These are phyloP conservation scores for Cerastoderma edule DNA, from an alignment of 2,888 invertebrate genomes.

Conservation along the genomic window DNA sequence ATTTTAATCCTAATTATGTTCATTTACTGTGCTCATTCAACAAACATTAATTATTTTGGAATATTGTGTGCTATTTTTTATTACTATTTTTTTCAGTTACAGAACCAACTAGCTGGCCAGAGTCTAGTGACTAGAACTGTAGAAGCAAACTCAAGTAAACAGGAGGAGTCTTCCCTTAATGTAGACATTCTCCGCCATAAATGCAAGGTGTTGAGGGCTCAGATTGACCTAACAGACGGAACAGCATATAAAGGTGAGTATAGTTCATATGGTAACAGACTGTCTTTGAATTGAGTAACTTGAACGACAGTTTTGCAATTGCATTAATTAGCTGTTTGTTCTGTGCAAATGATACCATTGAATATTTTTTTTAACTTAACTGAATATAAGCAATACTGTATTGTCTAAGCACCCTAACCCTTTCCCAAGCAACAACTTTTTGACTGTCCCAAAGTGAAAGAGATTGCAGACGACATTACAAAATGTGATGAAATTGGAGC, in stretches of 20 bases:
- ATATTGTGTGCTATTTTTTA: no score
- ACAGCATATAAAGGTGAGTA: neutral
- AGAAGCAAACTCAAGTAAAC: neutral
- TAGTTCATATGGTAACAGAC: neutral
- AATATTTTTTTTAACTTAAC: neutral
- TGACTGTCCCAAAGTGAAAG: no score
- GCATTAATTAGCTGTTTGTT: neutral
- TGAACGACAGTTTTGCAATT: neutral
- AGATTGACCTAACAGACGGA: constrained; percentile 30
- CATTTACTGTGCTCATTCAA: no score
- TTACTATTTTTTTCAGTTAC: neutral
- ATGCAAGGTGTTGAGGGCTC: constrained; percentile 50
- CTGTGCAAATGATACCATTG: neutral
- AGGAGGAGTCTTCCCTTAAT: neutral
- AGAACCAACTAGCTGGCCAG: neutral
- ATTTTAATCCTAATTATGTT: no score
- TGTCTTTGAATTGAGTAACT: neutral
- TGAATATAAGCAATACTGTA: no score
- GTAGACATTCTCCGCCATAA: constrained; percentile 43
- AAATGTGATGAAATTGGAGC: no score
- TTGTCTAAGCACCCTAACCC: no score
- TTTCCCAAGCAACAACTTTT: no score
- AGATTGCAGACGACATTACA: no score
- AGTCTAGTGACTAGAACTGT: neutral
- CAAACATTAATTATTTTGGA: no score